phyloP scores from a whole-genome alignment of 2,113 vertebrate genomes.

The Ageneiosus marmoratus region DNA sequence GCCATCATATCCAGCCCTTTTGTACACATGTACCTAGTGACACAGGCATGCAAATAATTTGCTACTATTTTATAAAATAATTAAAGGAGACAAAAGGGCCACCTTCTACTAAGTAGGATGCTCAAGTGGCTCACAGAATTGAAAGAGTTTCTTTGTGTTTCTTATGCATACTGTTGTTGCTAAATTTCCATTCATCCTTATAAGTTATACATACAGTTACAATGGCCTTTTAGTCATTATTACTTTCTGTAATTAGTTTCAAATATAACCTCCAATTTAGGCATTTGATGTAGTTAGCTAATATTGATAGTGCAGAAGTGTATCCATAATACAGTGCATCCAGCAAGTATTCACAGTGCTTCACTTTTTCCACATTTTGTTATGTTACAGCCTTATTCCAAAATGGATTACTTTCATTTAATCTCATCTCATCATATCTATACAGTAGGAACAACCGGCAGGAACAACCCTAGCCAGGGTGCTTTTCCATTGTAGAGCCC shows the following conservation, averaged over 20 bases:
- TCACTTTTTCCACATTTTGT: no score
- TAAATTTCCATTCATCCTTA: neutral
- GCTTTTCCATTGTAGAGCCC: no score
- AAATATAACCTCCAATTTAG: neutral
- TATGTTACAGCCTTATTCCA: no score
- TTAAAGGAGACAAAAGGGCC: neutral
- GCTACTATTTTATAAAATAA: neutral
- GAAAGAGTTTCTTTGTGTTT: neutral
- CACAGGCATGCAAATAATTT: neutral
- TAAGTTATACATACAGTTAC: no score
- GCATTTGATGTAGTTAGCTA: neutral
- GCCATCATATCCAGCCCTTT: neutral
- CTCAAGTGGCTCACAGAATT: neutral
- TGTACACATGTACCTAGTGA: neutral
- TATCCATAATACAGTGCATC: no score
- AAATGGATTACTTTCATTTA: no score
- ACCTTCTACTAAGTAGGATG: neutral
- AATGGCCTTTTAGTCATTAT: neutral
- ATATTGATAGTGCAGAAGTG: neutral
- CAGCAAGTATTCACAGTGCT: no score
- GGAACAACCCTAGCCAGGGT: no score
- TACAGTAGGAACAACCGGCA: no score
- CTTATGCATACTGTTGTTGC: neutral
- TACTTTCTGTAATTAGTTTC: neutral
- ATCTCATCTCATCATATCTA: no score